Evolutionary conservation across 2,113 vertebrate genomes (phyloP), one percentile per base, ranked within the genome.

Genomic region (Oryzias melastigma): DNA sequence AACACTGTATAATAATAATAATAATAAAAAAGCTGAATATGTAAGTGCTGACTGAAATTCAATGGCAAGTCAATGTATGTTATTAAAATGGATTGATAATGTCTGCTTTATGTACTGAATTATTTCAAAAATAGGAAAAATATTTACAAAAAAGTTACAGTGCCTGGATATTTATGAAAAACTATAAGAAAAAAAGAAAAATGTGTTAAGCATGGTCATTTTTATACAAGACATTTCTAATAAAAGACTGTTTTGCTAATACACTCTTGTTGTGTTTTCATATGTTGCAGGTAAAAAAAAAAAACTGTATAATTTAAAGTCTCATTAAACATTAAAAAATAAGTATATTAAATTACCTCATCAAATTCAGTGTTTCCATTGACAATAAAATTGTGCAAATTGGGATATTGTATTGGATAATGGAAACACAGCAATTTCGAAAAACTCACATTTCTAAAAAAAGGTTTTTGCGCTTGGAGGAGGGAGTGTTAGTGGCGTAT

Each of bases 191-290:
- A 85, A 81, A 77, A 80, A 84, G 35, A 41, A 91, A 88, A 86
- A 93, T 89, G 92, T 96, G 93, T 95, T 93, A 92, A 93, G 95
- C 95, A 97, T 97, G 95, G 93, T 90, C 89, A 93, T 96, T 97
- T 97, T 97, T 96, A 94, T 97, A 96, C 95, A 72, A 88, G 71
- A 95, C 90, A 92, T 97, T 97, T 96, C 94, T 97, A 96, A 96
- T 97, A 96, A 97, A 94, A 95, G 71, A 92, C 89, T 92, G 93
- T 97, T 97, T 97, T 96, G 91, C 93, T 94, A 92, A 89, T 65
- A 1, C 7, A 55, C 35, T 68, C 56, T 67, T 44, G 35, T 47
- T 68, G 18, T 12, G 68, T 60, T 43, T 64, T 75, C 14, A 52
- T 49, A 18, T 24, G 29, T 22, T 22, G 22, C 22, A 22, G 22